Evolutionary conservation across 2,888 invertebrate species (phyloP), one percentile per base, ranked within the genome.

Genomic region (Acronicta leporina): DNA sequence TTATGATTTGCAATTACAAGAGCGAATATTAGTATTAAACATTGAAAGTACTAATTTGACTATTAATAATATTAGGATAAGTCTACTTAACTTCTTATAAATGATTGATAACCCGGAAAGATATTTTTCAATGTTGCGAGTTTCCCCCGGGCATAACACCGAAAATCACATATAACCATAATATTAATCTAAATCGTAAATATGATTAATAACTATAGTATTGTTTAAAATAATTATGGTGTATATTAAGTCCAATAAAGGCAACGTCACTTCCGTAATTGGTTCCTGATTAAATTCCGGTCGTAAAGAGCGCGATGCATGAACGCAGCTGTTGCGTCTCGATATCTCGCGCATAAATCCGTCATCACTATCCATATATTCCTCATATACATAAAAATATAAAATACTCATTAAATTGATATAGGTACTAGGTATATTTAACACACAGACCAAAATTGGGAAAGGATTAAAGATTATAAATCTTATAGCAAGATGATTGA

Each of bases 281-380:
- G 81, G 68, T 79, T 79, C 76, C 68, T 76, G 79, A 83, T 84
- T 80, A 81, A 85, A 83, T 69, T 67, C 47, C 54, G 72, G 73
- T 78, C 79, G 75, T 84, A 81, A 84, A 87, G 73, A 78, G 74
- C 64, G 68, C 54, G 68, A 50, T 75, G 79, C 77, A 79, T 73
- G 74, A 56, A 47, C 74, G 65, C 86, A 84, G 84, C 86, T 85
- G 85, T 73, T 75, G 69, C 69, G 40, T 53, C 48, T 59, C 80
- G 77, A 80, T 83, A 78, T 71, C 73, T 73, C 67, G 73, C 68
- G 44, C 70, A 73, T 86, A 85, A 85, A 85, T 84, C 80, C 80
- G 77, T 75, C 80, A 73, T 68, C 70, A 56, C 56, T 56, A 68
- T n/a, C n/a, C n/a, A n/a, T 55, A 50, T 50, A 50, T 50, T 46